Evolutionary conservation across 2,888 invertebrate species (phyloP), one percentile per base, ranked within the genome.

Genomic region (Marronus borbonicus): DNA sequence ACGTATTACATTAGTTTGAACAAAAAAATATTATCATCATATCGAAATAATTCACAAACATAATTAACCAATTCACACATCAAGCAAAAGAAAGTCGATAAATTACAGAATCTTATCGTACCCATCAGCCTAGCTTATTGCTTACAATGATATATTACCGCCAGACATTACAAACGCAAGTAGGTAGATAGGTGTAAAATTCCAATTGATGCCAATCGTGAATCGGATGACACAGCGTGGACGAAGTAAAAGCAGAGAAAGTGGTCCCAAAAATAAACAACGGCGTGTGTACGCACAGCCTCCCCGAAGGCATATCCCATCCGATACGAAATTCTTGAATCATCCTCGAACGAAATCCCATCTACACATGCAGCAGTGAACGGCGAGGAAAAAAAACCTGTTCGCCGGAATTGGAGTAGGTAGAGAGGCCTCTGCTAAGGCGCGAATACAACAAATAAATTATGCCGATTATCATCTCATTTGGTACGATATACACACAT

Each of bases 171-270:
- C 12, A 66, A 17, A 10, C 8, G 39, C 24, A 68, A 12, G 50
- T 68, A 12, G 20, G 39, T 39, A 44, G 12, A 20, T 66, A 24
- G 49, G 50, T 17, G 28, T 50, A 49, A 24, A 68, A 68, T 50
- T 49, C 28, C 39, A n/a, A 50, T 68, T 31, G 50, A 68, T 68
- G 28, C 3, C 72, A 58, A 72, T 60, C 62, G 36, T 60, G 44
- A 58, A 74, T 74, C 72, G 72, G 72, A 74, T 60, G 60, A 74
- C 62, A 74, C 60, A 24, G 70, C 55, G 55, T 4, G 31, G n/a
- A 55, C 31, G 70, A 74, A 74, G 72, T 74, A 74, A 74, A 74
- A 74, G 72, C 72, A 74, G 72, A 74, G 72, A 74, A 74, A 74
- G 72, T 74, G 72, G 72, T 74, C 28, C 49, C 72, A 44, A 74